These are phyloP conservation scores for Ophiothrix spiculata DNA, from an alignment of 35 echinoderm and acorn worm genomes.

Conservation along the genomic window DNA sequence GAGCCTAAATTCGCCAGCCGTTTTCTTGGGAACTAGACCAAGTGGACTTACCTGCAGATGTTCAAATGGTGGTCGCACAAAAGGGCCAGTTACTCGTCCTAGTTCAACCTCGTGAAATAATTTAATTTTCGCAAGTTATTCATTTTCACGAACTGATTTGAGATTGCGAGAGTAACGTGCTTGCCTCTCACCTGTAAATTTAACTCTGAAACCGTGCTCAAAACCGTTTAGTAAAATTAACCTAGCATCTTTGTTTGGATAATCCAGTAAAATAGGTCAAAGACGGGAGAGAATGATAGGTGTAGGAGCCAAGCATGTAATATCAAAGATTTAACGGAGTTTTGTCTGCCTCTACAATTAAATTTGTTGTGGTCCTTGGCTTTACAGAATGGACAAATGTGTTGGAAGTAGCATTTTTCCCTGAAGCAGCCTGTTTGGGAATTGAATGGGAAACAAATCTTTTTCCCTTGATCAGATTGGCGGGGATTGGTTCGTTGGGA, in stretches of 20 bases:
- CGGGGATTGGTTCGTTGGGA: no score
- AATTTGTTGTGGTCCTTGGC: no score
- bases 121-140: not conserved
- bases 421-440: no score
- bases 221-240: not conserved
- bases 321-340: no score
- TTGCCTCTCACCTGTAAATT: not conserved
- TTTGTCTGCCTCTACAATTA: no score
- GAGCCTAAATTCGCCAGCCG: not conserved
- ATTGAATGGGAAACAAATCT: no score
- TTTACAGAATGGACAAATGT: no score
- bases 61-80: not conserved
- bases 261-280: no score
- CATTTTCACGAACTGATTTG: not conserved
- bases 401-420: no score
- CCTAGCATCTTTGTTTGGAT: not conserved
- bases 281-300: no score
- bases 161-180: not conserved
- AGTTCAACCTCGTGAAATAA: not conserved
- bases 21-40: not conserved
- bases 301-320: no score
- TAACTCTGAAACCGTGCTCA: not conserved
- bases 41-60: not conserved
- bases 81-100: slow-evolving; percentile 5
- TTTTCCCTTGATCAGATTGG: no score